phyloP scores from a whole-genome alignment of 2,888 invertebrate genomes.

The Heliconius ismenius region DNA sequence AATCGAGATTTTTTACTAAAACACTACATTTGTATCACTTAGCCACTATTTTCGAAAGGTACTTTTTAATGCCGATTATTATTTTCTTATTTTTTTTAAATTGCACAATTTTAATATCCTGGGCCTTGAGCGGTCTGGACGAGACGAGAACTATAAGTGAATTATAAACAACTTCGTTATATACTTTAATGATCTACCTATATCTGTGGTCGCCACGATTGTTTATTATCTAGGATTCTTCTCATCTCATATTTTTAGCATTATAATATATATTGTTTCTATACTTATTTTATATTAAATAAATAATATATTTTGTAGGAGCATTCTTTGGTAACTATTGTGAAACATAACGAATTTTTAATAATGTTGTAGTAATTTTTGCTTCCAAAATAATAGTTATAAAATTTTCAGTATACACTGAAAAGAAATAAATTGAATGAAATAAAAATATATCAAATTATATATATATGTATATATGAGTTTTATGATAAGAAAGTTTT shows the following conservation, averaged over 20 bases:
- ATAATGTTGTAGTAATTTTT: too few species aligned
- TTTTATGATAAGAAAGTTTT: too few species aligned
- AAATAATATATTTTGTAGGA: neutral
- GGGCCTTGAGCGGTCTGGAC: constrained; percentile 31
- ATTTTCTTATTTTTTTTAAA: constrained; percentile 12
- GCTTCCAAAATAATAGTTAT: too few species aligned
- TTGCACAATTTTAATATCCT: constrained; percentile 16
- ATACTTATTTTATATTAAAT: neutral
- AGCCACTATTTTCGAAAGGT: constrained; percentile 13
- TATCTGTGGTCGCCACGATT: constrained; percentile 33
- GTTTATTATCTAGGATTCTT: neutral
- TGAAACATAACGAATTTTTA: neutral
- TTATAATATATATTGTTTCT: neutral
- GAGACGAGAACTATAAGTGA: constrained; percentile 36
- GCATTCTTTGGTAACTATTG: neutral
- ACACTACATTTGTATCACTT: constrained; percentile 23
- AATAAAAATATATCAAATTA: too few species aligned
- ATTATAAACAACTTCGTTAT: constrained; percentile 42
- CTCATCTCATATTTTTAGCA: neutral
- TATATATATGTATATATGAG: too few species aligned
- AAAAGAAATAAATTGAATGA: too few species aligned
- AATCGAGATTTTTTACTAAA: too few species aligned
- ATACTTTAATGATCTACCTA: constrained; percentile 37
- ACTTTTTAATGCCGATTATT: neutral
- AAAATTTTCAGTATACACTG: too few species aligned